These are phyloP conservation scores for Brachionus rubens DNA, from an alignment of 1,140 invertebrate genomes.

Conservation along the genomic window DNA sequence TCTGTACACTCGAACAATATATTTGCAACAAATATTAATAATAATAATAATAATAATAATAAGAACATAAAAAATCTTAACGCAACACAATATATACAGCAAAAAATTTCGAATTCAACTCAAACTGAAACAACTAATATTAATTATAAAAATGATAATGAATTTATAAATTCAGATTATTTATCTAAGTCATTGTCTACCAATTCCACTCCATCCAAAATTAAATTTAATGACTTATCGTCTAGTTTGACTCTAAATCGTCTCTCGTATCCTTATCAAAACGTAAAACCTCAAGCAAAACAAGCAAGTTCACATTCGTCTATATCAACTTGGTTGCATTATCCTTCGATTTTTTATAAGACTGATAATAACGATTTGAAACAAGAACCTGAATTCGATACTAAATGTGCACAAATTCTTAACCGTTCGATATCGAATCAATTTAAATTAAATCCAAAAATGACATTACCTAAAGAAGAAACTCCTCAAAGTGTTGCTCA, in stretches of 20 bases:
- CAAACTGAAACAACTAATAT: slow-evolving; percentile 15
- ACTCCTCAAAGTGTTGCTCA: too few species aligned
- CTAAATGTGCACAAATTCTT: too few species aligned
- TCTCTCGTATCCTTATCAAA: not conserved
- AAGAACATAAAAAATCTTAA: not conserved
- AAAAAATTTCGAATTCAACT: not conserved
- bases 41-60: too few species aligned
- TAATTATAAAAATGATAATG: slow-evolving; percentile 38
- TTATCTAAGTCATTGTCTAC: slow-evolving; percentile 37
- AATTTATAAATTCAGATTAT: slow-evolving; percentile 27
- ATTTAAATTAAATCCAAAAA: too few species aligned
- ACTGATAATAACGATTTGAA: too few species aligned
- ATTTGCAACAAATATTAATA: not conserved
- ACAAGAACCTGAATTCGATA: too few species aligned
- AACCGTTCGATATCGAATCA: too few species aligned
- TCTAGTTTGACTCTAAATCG: not conserved
- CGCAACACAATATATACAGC: slow-evolving; percentile 17
- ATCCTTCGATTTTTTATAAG: not conserved
- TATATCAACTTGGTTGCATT: slow-evolving; percentile 6
- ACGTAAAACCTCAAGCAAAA: not conserved
- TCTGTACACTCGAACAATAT: slow-evolving; percentile 9
- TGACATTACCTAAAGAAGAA: too few species aligned
- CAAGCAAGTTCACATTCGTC: not conserved
- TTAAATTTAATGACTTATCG: not conserved
- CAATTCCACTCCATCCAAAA: slow-evolving; percentile 34